Base-by-base conservation (phyloP, 1,140 invertebrate species). In the Akabosia matsudoensis region DNA sequence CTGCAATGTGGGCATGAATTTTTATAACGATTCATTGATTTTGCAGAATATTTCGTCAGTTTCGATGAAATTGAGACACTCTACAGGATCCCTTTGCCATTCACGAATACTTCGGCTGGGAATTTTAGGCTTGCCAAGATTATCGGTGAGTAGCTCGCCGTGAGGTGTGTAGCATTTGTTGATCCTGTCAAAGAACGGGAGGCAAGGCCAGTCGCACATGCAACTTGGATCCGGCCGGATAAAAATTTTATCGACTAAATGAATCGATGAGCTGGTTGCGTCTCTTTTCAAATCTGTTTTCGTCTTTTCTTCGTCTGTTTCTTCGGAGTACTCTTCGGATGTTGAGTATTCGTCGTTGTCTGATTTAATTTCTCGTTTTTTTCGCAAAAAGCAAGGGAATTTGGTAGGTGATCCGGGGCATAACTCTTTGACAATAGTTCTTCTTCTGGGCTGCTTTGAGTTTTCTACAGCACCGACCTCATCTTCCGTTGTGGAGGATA, bases 141-240 rank as follows among this genome's bases (percentile, higher is more conserved):
- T 4, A 30, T 70, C 28, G 2, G 31, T 30, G 2, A 70, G 2
- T 13, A 70, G 14, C 2, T 70, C 10, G 31, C 67, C 67, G 2
- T 34, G 1, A 10, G 7, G 3, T 10, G 26, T 30, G 67, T 70
- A 70, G 22, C 67, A 70, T 4, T 70, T 10, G 22, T 70, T 70
- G 4, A 70, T 30, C 16, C 10, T 10, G 28, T 70, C 67, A 24
- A 26, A 70, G 33, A 70, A 70, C 2, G 67, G 67, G 7, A 70
- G 28, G 28, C 67, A 70, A 34, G 67, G 67, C 67, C 67, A 70
- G 67, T 70, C 67, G 22, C 67, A 70, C 14, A 14, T 70, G 28
- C 67, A 70, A 34, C 67, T 34, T 3, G 67, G 24, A 24, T 56
- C 54, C 3, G 28, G 7, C 10, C 67, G 28, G 18, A 33, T 70